phyloP scores from a whole-genome alignment of 2,797 vertebrate genomes.

The Neosilurus mollespiculum region DNA sequence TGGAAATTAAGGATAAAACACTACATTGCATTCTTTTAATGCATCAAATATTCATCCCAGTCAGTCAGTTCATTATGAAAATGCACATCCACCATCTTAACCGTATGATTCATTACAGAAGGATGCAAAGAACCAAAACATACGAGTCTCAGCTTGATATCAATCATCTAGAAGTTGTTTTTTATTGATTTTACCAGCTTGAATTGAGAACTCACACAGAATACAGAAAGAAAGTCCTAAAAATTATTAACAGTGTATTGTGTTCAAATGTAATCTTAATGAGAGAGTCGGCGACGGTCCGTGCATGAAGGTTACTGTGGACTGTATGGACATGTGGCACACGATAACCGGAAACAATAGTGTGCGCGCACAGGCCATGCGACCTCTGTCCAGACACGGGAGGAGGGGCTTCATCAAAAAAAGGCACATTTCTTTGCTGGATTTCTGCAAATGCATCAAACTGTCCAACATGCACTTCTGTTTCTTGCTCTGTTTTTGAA shows the following conservation, averaged over 20 bases:
- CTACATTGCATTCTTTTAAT: not conserved
- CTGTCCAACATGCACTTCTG: constrained; percentile 43
- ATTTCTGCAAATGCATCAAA: constrained; percentile 49
- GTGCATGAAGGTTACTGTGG: constrained; percentile 9
- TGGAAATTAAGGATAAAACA: not conserved
- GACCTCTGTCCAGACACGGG: constrained; percentile 6
- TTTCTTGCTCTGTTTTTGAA: constrained; percentile 36
- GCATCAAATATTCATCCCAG: not conserved
- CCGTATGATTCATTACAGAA: not conserved
- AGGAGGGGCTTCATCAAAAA: constrained; percentile 48
- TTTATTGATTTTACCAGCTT: constrained; percentile 18
- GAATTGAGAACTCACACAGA: constrained; percentile 26
- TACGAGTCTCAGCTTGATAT: not conserved
- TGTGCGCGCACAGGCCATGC: constrained; percentile 8
- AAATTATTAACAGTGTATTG: constrained; percentile 26
- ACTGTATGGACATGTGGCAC: not conserved
- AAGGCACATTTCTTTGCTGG: constrained; percentile 68
- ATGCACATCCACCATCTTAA: not conserved
- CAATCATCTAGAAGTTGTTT: not conserved
- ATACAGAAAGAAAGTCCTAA: constrained; percentile 29
- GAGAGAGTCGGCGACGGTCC: not conserved
- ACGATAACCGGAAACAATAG: not conserved
- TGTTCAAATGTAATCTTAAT: constrained; percentile 18
- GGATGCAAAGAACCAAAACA: not conserved
- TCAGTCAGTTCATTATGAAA: not conserved